Percentiles rank a stretch among this genome's conserved stretches.
These are phyloP conservation scores for Lithobates pipiens DNA, from an alignment of 2,797 vertebrate genomes.

Conservation along the genomic window DNA sequence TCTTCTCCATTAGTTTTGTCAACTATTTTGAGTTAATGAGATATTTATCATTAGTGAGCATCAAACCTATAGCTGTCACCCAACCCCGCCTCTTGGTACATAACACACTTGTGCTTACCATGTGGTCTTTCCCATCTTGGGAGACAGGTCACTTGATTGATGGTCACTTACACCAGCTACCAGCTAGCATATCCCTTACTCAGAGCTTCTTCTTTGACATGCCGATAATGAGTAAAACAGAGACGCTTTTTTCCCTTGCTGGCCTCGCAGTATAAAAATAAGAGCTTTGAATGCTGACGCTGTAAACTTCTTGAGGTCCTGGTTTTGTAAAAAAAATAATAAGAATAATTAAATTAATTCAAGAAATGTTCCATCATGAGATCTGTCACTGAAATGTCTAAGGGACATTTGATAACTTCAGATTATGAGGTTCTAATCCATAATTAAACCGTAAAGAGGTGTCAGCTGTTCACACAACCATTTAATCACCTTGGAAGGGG, in stretches of 20 bases:
- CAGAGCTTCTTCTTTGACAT: constrained; percentile 10
- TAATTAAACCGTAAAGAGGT: not conserved
- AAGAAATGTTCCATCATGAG: not conserved
- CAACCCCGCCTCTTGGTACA: not conserved
- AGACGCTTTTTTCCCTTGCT: not conserved
- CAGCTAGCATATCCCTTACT: constrained; percentile 45
- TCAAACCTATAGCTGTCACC: not conserved
- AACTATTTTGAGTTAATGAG: not conserved
- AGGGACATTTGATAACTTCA: not conserved
- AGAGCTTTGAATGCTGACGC: not conserved
- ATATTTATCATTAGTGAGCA: not conserved
- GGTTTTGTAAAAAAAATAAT: not conserved
- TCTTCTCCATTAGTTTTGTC: not conserved
- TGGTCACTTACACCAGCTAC: constrained; percentile 8
- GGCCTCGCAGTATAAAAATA: not conserved
- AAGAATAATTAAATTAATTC: not conserved
- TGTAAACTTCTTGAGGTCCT: not conserved
- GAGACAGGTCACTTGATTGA: constrained; percentile 11
- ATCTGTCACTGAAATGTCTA: constrained; percentile 24
- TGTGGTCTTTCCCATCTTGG: not conserved
- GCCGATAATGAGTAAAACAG: constrained; percentile 39
- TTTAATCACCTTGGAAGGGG: not conserved
- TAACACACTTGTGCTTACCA: constrained; percentile 24
- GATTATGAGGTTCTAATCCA: constrained; percentile 30
- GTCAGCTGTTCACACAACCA: not conserved